Base-by-base conservation (phyloP, 2,888 invertebrate species). In the Aspidiotus rigidus region DNA sequence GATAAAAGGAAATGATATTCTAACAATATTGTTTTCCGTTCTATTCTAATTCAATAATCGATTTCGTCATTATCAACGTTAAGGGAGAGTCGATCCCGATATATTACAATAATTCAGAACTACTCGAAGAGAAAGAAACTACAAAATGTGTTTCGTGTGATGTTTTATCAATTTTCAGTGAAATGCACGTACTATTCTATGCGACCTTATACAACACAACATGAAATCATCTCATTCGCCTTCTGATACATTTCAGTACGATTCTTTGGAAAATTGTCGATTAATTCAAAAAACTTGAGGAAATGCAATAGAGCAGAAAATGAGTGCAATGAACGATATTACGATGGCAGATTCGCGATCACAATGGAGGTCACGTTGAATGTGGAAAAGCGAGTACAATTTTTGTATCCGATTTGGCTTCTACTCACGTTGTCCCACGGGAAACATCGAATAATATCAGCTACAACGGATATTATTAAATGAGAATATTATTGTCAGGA, bases 391-490 rank as follows among this genome's bases (percentile, higher is more conserved):
- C 42, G 42, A n/a, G 10, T 39, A 28, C 10, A 17, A 42, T 42
- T 44, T 54, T 39, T 41, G 42, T 41, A 62, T 16, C 41, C 49
- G 40, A 62, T 49, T 5, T 7, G 15, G 41, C 15, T n/a, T 70
- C 57, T 78, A 84, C 84, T 84, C 81, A 85, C 85, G 84, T 79
- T 84, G 85, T 78, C 84, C 85, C 78, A 84, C 84, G 77, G 85
- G 85, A 81, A 83, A 84, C 85, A 85, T 85, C 59, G 60, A 53
- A 39, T 67, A 57, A 39, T 67, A 59, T 28, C 60, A 42, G 49
- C 11, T 61, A 40, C 56, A 9, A n/a, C 17, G 39, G n/a, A 53
- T 49, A 39, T 42, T 17, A 57, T 49, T 64, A 44, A 64, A 62
- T 72, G 59, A 66, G 67, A 66, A 60, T 28, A 28, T 28, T 28